Evolutionary conservation across 2,113 vertebrate species (phyloP).

Genomic region (Apteryx owenii): DNA sequence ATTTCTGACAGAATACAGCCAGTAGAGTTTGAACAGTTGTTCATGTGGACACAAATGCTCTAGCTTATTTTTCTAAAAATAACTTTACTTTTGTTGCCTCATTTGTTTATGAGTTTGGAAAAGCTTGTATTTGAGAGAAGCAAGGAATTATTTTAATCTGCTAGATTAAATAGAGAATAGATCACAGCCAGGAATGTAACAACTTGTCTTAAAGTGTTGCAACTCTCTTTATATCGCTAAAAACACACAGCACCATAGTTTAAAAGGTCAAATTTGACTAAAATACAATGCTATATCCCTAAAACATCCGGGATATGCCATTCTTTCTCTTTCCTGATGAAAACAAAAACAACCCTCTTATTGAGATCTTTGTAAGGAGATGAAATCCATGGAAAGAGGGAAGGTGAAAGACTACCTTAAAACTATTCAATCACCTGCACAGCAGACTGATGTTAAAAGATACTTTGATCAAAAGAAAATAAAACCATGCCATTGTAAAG

Average conservation of each 20-base stretch:
- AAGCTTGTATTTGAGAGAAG: not conserved
- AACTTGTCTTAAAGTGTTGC: not conserved
- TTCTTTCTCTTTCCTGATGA: slow-evolving; percentile 1
- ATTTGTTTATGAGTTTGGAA: not conserved
- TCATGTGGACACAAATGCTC: not conserved
- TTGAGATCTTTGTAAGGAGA: not conserved
- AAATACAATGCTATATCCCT: not conserved
- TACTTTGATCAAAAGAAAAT: slow-evolving; percentile 21
- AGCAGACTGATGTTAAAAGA: not conserved
- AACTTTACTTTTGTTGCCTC: not conserved
- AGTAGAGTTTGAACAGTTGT: not conserved
- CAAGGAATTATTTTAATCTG: slow-evolving; percentile 19
- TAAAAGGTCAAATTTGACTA: not conserved
- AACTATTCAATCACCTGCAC: not conserved
- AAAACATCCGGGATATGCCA: not conserved
- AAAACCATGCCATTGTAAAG: not conserved
- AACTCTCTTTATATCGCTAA: slow-evolving; percentile 17
- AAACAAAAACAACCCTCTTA: not conserved
- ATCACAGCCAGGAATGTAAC: slow-evolving; percentile 9
- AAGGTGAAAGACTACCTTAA: not conserved
- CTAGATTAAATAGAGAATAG: not conserved
- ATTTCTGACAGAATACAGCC: not conserved
- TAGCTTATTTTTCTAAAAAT: slow-evolving; percentile 1
- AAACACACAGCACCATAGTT: slow-evolving; percentile 24
- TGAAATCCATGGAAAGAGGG: not conserved